Evolutionary conservation across 53 echinoderm and acorn worm genomes (phyloP).

Genomic region (Holothuria leucospilota): DNA sequence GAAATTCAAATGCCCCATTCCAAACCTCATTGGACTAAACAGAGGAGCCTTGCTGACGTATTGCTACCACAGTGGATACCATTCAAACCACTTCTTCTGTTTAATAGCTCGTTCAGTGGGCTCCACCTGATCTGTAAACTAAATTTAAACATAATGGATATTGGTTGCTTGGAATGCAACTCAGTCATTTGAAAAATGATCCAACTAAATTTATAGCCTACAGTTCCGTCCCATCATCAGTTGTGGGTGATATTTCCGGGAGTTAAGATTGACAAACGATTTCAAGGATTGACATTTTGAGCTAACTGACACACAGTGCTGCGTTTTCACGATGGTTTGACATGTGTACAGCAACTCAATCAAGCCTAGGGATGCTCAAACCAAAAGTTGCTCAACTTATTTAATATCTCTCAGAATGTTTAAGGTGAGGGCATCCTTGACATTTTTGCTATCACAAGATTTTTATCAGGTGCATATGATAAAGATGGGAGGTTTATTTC

Average conservation of each 20-base stretch:
- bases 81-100: constrained; percentile 30
- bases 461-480: no score
- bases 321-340: no score
- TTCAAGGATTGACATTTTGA: constrained; percentile 33
- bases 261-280: constrained; percentile 28
- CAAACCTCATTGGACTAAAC: not conserved
- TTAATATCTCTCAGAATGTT: no score
- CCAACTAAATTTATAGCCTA: constrained; percentile 21
- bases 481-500: no score
- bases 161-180: constrained; percentile 28
- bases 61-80: not conserved
- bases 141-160: constrained; percentile 43
- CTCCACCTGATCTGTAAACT: constrained; percentile 34
- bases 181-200: constrained; percentile 10
- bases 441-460: no score
- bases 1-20: constrained; percentile 18
- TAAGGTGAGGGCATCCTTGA: no score
- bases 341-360: no score
- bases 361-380: no score
- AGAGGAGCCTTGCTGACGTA: constrained; percentile 6
- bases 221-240: constrained; percentile 17
- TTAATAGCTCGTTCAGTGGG: constrained; percentile 1
- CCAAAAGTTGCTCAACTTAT: no score
- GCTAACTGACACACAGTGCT: not conserved
- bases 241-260: constrained; percentile 32